Evolutionary conservation across 2,113 vertebrate genomes (phyloP), one percentile per base, ranked within the genome.

Genomic region (Lepus timidus): DNA sequence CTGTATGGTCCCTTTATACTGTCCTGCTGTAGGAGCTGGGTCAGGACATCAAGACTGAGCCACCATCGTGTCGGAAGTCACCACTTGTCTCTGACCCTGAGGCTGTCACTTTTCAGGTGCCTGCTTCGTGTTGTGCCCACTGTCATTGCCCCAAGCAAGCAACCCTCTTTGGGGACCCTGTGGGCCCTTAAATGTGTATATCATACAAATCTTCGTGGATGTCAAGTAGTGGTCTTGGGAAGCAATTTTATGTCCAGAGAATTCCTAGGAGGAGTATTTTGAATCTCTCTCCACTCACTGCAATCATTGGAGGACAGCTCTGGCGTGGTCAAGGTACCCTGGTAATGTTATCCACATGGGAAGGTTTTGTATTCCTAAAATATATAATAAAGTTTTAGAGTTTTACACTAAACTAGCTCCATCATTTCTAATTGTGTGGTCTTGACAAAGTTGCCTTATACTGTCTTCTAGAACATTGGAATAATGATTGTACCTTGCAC

Each of bases 201-300:
- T 39, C 22, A 0, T 85, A 13, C 6, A 39, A 68, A 68, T 49
- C 8, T 65, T 23, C 44, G 3, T 84, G 51, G 27, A 62, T 27
- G 31, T 64, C n/a, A 75, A 58, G 39, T 71, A 23, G 8, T 74
- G 65, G 7, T 80, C 75, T 55, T 70, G 33, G 51, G 33, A 82
- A 76, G 17, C 16, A 20, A 70, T 39, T 81, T 9, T 73, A 3
- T 96, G 7, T 85, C 68, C 80, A 58, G 20, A 92, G 29, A 73
- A 39, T 27, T 65, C n/a, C 13, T 51, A 70, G 22, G 7, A 31
- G 9, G 73, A 14, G 23, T 23, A 33, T 78, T n/a, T 51, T 1
- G 12, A 36, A 44, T 14, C 17, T 14, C 14, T 14, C 3, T 64
- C 5, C 2, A 1, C 10, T 8, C 6, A 17, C n/a, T 12, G 1